These are phyloP conservation scores for Sarcophaga rosellei DNA, from an alignment of 2,888 invertebrate genomes.

Conservation along the genomic window DNA sequence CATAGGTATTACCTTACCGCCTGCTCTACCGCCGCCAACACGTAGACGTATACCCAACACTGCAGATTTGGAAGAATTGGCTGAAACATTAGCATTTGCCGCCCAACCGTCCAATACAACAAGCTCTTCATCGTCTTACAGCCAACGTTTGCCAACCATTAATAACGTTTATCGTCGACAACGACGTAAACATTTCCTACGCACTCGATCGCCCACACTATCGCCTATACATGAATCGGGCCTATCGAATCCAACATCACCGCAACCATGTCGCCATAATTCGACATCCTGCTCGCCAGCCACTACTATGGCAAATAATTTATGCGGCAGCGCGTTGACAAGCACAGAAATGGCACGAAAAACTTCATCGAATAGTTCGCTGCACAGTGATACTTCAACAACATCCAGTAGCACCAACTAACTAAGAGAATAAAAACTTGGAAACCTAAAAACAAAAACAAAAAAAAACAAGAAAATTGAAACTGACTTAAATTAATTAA, in stretches of 20 bases:
- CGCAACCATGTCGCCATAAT: slow-evolving; percentile 82
- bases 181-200: slow-evolving; percentile 81
- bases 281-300: slow-evolving; percentile 75
- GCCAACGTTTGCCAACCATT: slow-evolving; percentile 74
- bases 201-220: slow-evolving; percentile 83
- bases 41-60: slow-evolving; percentile 82
- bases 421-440: not conserved
- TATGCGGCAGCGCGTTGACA: slow-evolving; percentile 67
- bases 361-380: slow-evolving; percentile 76
- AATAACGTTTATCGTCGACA: slow-evolving; percentile 78
- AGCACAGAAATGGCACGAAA: slow-evolving; percentile 70
- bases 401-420: slow-evolving; percentile 58
- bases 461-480: not conserved
- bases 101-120: slow-evolving; percentile 70
- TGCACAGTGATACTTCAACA: slow-evolving; percentile 74
- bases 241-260: slow-evolving; percentile 87
- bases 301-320: slow-evolving; percentile 75
- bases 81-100: slow-evolving; percentile 83
- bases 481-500: not conserved
- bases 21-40: slow-evolving; percentile 82
- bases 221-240: slow-evolving; percentile 88
- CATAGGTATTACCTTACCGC: slow-evolving; percentile 76
- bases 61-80: slow-evolving; percentile 83
- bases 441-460: not conserved
- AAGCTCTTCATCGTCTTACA: slow-evolving; percentile 57